Evolutionary conservation across 2,113 vertebrate species (phyloP), one percentile per base, ranked within the genome.

Genomic region (Leptobrachium leishanense): DNA sequence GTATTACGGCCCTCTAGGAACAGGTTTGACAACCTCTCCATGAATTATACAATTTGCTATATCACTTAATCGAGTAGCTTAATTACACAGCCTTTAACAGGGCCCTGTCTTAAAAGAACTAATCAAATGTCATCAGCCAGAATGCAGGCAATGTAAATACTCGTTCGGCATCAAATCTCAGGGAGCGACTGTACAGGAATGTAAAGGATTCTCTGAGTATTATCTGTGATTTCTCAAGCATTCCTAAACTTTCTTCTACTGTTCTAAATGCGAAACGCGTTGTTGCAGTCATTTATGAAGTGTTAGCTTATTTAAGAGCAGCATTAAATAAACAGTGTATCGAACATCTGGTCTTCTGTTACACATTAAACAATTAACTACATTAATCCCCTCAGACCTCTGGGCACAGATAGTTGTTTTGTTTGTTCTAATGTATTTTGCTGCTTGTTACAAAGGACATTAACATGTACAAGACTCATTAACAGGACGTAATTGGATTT

Each of bases 401-500:
- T 76, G 64, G 81, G 73, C 67, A 83, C 10, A 76, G 42, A 74
- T 53, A 59, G 40, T 71, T 77, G 68, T 83, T 86, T 11, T 12
- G 65, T 82, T 84, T 84, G 76, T 84, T 87, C 84, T 77, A 81
- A 55, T 83, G 43, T 68, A 83, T 75, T 81, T 88, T 84, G 74
- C 70, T 79, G 74, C 74, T 82, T 70, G 83, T 86, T 87, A 87
- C 85, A 85, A 69, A 82, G 57, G 63, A 85, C 55, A 82, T 83
- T 83, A 84, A 87, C 83, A 84, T 84, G 81, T 82, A 79, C 72
- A 68, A 69, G 70, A 82, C 82, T 84, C 68, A 85, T 86, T 84
- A 83, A 43, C 75, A 81, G 81, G 77, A 83, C 81, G 81, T 81
- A 85, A 86, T 86, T 88, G 82, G 74, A 84, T 87, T 86, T 84